Evolutionary conservation across 2,888 invertebrate species (phyloP).

Genomic region (Ferdinandea cuprea): DNA sequence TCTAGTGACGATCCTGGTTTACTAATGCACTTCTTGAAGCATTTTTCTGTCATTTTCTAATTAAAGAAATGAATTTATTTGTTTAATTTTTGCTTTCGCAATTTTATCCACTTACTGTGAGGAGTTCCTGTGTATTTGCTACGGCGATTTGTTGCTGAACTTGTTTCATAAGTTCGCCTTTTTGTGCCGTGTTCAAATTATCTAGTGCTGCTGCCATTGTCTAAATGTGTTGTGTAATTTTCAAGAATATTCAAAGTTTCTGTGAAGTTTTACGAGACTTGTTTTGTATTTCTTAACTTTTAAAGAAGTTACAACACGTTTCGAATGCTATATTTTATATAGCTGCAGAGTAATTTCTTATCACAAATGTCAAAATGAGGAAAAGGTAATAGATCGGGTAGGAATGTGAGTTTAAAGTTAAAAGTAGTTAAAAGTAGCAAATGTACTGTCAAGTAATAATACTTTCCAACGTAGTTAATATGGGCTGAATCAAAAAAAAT

Average conservation of each 20-base stretch:
- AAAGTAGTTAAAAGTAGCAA: neutral
- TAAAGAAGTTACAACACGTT: slow-evolving; percentile 35
- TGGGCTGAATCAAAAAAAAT: too few relatives aligned
- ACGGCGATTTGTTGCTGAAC: slow-evolving; percentile 97
- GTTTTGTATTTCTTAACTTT: slow-evolving; percentile 2
- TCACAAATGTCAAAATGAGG: slow-evolving; percentile 21
- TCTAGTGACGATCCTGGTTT: slow-evolving; percentile 96
- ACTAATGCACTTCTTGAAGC: slow-evolving; percentile 96
- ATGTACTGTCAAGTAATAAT: too few relatives aligned
- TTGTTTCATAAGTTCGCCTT: slow-evolving; percentile 95
- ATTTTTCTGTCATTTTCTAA: slow-evolving; percentile 98
- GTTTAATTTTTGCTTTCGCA: neutral
- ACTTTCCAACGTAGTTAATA: too few relatives aligned
- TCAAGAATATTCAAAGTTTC: neutral
- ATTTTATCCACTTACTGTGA: slow-evolving; percentile 86
- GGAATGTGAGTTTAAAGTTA: neutral
- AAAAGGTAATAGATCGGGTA: slow-evolving; percentile 14
- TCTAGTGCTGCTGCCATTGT: slow-evolving; percentile 82
- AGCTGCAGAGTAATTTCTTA: neutral
- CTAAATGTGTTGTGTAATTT: neutral
- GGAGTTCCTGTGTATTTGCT: slow-evolving; percentile 95
- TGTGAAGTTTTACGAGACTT: neutral
- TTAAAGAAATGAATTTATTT: slow-evolving; percentile 75
- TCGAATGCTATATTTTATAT: neutral
- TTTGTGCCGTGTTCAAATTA: slow-evolving; percentile 87